These are phyloP conservation scores for Tortrix viridana DNA, from an alignment of 2,888 invertebrate genomes.

Conservation along the genomic window DNA sequence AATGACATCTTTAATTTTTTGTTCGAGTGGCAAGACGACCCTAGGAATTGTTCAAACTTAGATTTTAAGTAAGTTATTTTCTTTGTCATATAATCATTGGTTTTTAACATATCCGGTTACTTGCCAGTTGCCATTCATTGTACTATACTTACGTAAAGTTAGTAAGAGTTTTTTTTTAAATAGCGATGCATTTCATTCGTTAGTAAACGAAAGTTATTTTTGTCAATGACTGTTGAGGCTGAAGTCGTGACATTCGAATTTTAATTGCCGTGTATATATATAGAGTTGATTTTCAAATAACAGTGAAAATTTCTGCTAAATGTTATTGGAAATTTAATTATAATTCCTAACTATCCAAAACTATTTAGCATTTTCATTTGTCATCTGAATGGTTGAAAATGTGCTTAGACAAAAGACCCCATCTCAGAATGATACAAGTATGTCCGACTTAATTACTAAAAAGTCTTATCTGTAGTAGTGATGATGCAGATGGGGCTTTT, in stretches of 20 bases:
- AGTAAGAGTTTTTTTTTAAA: slow-evolving; percentile 6
- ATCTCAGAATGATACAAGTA: no score
- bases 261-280: slow-evolving; percentile 10
- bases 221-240: not conserved
- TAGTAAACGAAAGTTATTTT: not conserved
- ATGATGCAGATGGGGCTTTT: no score
- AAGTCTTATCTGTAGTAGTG: no score
- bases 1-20: no score
- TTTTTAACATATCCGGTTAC: no score
- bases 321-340: not conserved
- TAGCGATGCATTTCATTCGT: not conserved
- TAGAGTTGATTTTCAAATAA: not conserved
- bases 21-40: no score
- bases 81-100: no score
- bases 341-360: not conserved
- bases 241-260: not conserved
- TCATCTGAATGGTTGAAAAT: no score
- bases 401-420: not conserved
- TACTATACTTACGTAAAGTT: not conserved
- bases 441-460: no score
- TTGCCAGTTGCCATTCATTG: not conserved
- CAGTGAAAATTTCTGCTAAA: not conserved
- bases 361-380: no score
- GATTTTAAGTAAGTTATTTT: no score
- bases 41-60: no score